Evolutionary conservation across 92 coral and sea anemone genomes (phyloP), one percentile per base, ranked within the genome.

Genomic region (Phenganax subtilis): DNA sequence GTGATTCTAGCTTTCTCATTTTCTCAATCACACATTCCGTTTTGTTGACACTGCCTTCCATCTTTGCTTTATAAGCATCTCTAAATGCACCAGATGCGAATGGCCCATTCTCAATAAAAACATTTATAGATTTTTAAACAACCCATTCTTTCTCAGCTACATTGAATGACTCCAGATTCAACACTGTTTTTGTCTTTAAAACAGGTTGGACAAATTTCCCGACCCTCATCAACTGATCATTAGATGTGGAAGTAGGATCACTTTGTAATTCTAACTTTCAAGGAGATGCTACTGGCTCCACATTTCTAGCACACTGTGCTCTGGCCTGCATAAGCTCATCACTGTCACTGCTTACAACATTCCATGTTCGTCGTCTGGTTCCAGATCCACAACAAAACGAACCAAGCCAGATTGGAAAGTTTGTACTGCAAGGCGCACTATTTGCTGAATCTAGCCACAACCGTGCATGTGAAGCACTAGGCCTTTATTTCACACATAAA

Each of bases 1-100:
- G 85, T 87, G 82, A 51, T 62, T 47, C 84, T 85, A 44, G 93
- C 63, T 75, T 82, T 80, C 67, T 51, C 81, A 77, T 85, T 87
- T 78, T 62, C 78, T 90, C 87, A 52, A 87, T 31, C 63, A 90
- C 93, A 90, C 91, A 87, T 68, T n/a, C n/a, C n/a, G n/a, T n/a
- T n/a, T n/a, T n/a, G n/a, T 80, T 80, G 61, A 72, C 37, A 70
- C 83, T 84, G 52, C 68, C 67, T 57, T 71, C 86, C 28, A 71
- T 54, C 29, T 62, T 76, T 69, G 83, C 89, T 79, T 88, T 85
- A 81, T 31, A 91, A n/a, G 96, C 90, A 91, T 91, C 90, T 65
- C 92, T 27, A 80, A 87, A 91, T 59, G 86, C 96, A 66, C 96
- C 96, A 63, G 88, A 85, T 27, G 92, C 75, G 80, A 89, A 91